phyloP scores from a whole-genome alignment of 2,888 invertebrate genomes.

The Malachius bipustulatus region DNA sequence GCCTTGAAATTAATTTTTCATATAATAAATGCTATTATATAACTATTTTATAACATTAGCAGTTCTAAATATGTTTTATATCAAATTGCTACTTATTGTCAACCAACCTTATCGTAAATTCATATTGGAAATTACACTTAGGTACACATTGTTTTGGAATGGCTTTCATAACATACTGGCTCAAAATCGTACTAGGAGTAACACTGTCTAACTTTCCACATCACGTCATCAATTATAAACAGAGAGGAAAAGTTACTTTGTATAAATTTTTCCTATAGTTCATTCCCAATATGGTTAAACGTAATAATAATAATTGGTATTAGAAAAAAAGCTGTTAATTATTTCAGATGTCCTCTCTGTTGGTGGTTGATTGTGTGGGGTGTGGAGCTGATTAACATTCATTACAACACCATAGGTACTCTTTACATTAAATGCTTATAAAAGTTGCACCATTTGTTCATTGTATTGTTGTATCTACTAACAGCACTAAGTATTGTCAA shows the following conservation, averaged over 20 bases:
- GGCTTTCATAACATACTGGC: conserved; percentile 24
- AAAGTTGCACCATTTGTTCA: conserved; percentile 39
- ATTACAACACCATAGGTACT: too few relatives aligned
- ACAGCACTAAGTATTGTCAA: conserved; percentile 39
- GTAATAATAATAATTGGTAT: too few relatives aligned
- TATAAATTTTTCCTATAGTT: too few relatives aligned
- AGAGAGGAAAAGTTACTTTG: too few relatives aligned
- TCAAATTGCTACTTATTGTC: conserved; percentile 41
- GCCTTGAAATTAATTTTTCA: conserved; percentile 29
- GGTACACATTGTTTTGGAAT: conserved; percentile 40
- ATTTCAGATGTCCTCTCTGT: too few relatives aligned
- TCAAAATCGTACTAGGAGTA: conserved; percentile 16
- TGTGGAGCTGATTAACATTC: too few relatives aligned
- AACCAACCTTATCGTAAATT: conserved; percentile 36
- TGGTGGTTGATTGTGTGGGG: too few relatives aligned
- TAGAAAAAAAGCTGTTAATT: too few relatives aligned
- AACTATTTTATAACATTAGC: conserved; percentile 33
- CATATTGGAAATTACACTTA: conserved; percentile 36
- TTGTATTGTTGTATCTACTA: conserved; percentile 35
- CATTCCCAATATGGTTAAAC: too few relatives aligned
- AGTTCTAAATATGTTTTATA: conserved; percentile 35
- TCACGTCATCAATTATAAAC: too few relatives aligned
- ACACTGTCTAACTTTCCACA: too few relatives aligned
- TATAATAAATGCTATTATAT: conserved; percentile 38
- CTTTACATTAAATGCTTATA: conserved; percentile 33